A percentile compares a stretch with the other conserved stretches of the same genome.
Conservation (phyloP, 2,797 vertebrate genomes). For the Sardinella longiceps region DNA sequence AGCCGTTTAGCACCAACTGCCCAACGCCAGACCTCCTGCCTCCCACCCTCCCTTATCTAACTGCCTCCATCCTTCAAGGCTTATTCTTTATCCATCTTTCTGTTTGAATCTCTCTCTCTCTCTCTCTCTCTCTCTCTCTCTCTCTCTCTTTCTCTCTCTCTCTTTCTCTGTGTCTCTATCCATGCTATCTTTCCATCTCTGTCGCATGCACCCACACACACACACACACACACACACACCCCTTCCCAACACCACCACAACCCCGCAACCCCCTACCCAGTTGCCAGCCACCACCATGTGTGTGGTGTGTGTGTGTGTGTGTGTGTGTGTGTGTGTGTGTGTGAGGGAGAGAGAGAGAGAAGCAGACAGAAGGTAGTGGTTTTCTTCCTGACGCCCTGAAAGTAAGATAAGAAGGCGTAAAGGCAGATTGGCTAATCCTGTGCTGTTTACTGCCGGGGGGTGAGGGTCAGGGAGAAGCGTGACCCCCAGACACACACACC, state of each 20-base stretch:
- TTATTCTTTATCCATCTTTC: neutral
- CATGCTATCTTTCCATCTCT: neutral
- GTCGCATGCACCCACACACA: too few relatives aligned
- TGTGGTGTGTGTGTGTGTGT: neutral
- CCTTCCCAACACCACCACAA: neutral
- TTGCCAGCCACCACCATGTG: constrained; percentile 22
- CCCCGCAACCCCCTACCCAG: neutral
- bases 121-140: neutral
- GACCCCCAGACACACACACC: constrained; percentile 37
- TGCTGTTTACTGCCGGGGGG: constrained; percentile 58
- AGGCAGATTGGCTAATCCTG: constrained; percentile 57
- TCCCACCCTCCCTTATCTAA: neutral
- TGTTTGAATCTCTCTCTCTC: neutral
- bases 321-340: constrained; percentile 1
- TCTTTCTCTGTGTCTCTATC: neutral
- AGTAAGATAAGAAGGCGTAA: constrained; percentile 52
- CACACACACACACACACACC: too few relatives aligned
- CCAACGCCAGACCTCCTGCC: neutral
- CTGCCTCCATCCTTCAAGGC: neutral
- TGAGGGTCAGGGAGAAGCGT: constrained; percentile 41
- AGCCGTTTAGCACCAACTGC: neutral
- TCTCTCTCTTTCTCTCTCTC: neutral
- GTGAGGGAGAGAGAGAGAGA: neutral
- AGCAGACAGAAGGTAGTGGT: constrained; percentile 45
- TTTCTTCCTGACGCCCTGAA: constrained; percentile 38